Conservation (phyloP, 2,888 invertebrate genomes). For the Oscheius myriophilus region DNA sequence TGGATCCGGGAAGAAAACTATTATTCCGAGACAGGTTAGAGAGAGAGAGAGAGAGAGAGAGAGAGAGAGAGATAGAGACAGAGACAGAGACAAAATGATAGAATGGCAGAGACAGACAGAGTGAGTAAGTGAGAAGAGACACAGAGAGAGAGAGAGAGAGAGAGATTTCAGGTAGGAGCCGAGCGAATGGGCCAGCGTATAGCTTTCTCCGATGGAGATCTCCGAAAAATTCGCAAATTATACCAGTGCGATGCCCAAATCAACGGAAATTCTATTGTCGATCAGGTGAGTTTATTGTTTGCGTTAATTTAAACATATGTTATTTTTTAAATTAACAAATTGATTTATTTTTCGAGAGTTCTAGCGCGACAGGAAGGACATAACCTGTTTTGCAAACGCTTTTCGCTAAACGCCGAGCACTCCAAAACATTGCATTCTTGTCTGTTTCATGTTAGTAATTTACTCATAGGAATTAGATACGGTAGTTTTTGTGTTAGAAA, state of each 20-base stretch:
- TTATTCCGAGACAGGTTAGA: slow-evolving; percentile 64
- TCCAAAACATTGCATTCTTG: too few relatives aligned
- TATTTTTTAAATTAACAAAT: too few relatives aligned
- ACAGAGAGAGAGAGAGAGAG: background rate
- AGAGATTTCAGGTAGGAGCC: slow-evolving; percentile 58
- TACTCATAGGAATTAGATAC: too few relatives aligned
- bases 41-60: too few relatives aligned
- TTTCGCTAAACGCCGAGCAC: too few relatives aligned
- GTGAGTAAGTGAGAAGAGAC: background rate
- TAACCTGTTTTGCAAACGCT: too few relatives aligned
- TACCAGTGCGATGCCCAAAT: slow-evolving; percentile 70
- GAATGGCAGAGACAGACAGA: background rate
- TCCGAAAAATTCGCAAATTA: slow-evolving; percentile 71
- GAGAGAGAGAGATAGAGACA: too few relatives aligned
- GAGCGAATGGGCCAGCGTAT: slow-evolving; percentile 72
- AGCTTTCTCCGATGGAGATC: slow-evolving; percentile 71
- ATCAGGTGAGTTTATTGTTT: slow-evolving; percentile 14
- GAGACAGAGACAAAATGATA: background rate
- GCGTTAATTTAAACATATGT: background rate
- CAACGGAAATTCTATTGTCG: slow-evolving; percentile 23
- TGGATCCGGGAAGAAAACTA: slow-evolving; percentile 66
- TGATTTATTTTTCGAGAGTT: too few relatives aligned
- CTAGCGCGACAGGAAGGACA: too few relatives aligned
- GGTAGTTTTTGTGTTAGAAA: too few relatives aligned
- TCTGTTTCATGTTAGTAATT: too few relatives aligned